Percentiles rank a stretch among this genome's conserved stretches.
Conservation (phyloP, 1,140 invertebrate genomes). For the Ladona fulva region DNA sequence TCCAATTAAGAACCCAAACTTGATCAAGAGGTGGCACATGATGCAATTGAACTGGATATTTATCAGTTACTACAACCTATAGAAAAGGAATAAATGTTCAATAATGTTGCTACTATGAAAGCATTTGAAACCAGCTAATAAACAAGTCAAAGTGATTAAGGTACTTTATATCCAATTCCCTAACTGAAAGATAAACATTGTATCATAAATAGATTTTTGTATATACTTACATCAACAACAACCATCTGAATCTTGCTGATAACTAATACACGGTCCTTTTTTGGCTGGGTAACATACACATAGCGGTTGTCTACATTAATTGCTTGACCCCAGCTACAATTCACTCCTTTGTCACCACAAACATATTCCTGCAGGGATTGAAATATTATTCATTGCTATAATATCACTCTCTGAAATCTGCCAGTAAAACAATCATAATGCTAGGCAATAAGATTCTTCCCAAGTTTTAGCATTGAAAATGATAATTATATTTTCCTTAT, state of each 20-base stretch:
- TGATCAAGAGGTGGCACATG: conserved; percentile 68
- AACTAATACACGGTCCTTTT: conserved; percentile 59
- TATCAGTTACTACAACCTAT: conserved; percentile 66
- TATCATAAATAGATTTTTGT: not conserved
- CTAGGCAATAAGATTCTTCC: too few species aligned
- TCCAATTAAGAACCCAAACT: conserved; percentile 71
- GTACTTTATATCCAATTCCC: too few species aligned
- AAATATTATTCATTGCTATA: not conserved
- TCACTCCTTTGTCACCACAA: conserved; percentile 53
- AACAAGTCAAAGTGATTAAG: too few species aligned
- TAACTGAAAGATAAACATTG: too few species aligned
- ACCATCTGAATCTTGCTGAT: conserved; percentile 65
- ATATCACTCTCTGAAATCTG: too few species aligned
- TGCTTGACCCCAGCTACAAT: conserved; percentile 62
- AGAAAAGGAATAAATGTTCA: conserved; percentile 20
- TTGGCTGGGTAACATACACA: conserved; percentile 66
- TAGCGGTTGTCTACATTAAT: conserved; percentile 64
- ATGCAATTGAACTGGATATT: conserved; percentile 60
- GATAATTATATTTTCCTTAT: too few species aligned
- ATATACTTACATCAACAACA: conserved; percentile 52
- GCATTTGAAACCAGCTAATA: not conserved
- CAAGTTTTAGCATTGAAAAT: too few species aligned
- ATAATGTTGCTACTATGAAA: not conserved
- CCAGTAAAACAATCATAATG: too few species aligned
- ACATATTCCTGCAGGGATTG: conserved; percentile 50